phyloP scores from a whole-genome alignment of 2,113 vertebrate species.

The Rhinoderma darwinii region DNA sequence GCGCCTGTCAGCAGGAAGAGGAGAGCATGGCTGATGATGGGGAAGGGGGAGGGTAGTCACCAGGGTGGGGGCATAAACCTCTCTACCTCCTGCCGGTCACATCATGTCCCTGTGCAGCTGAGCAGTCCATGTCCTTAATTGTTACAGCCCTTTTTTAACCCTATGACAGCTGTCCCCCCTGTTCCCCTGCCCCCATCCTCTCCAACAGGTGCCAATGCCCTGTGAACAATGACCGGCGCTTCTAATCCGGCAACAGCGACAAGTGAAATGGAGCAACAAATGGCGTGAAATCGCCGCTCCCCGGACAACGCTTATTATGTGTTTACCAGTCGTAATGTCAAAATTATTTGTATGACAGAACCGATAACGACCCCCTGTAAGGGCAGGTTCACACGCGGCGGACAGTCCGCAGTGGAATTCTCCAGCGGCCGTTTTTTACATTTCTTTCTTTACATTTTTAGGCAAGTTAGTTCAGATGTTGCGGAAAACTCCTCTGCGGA shows the following conservation, averaged over 20 bases:
- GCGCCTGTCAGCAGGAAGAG: constrained; percentile 20
- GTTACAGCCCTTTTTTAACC: constrained; percentile 41
- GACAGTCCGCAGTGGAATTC: too few species aligned
- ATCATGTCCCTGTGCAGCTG: constrained; percentile 58
- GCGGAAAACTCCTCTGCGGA: too few species aligned
- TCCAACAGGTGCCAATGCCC: constrained; percentile 88
- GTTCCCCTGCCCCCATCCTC: constrained; percentile 68
- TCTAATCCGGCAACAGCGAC: constrained; percentile 90
- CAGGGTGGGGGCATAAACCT: background rate
- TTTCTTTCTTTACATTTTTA: too few species aligned
- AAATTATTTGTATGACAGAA: too few species aligned
- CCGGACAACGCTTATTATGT: constrained; percentile 62
- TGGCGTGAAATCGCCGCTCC: constrained; percentile 76
- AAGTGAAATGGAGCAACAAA: constrained; percentile 91
- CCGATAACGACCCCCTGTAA: too few species aligned
- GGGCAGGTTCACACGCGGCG: too few species aligned
- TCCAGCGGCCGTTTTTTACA: too few species aligned
- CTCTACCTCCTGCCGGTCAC: constrained; percentile 17
- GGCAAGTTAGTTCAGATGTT: too few species aligned
- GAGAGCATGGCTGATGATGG: constrained; percentile 7
- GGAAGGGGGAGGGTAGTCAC: background rate
- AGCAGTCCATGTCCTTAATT: constrained; percentile 59
- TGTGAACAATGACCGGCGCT: constrained; percentile 85
- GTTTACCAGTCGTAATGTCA: too few species aligned
- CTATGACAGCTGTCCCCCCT: constrained; percentile 79